Conservation (phyloP, 2,797 vertebrate genomes). For the Amphiprion clarkii region DNA sequence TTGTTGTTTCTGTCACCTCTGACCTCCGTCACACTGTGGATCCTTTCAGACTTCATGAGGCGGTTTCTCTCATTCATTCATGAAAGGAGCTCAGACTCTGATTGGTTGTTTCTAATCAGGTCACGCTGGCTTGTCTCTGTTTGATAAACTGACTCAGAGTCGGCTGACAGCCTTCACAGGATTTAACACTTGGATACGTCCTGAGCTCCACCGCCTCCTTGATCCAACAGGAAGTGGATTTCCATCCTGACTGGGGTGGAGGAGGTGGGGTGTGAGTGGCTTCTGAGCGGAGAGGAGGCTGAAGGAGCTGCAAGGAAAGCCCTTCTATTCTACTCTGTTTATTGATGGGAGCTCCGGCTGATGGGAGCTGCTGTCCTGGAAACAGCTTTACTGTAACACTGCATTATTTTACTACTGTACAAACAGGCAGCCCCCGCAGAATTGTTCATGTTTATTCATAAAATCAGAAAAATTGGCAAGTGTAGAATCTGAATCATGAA, state of each 20-base stretch:
- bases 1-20: slow-evolving; percentile 2
- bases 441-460: slow-evolving; percentile 9
- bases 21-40: neutral
- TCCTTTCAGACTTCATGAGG: neutral
- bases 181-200: slow-evolving; percentile 41
- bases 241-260: slow-evolving; percentile 23
- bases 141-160: slow-evolving; percentile 47
- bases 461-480: neutral
- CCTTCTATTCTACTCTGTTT: neutral
- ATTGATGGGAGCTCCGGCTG: neutral
- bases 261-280: slow-evolving; percentile 18
- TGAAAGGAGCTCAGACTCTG: slow-evolving; percentile 11
- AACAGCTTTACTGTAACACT: neutral
- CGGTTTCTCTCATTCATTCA: neutral
- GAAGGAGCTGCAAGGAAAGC: neutral
- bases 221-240: slow-evolving; percentile 55
- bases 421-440: neutral
- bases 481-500: slow-evolving; percentile 9
- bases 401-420: neutral
- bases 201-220: slow-evolving; percentile 1
- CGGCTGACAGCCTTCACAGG: slow-evolving; percentile 10
- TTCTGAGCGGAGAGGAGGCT: neutral
- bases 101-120: slow-evolving; percentile 33
- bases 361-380: too few species aligned
- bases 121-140: slow-evolving; percentile 20